These are phyloP conservation scores for Lepilemur septentrionalis DNA, from an alignment of 2,797 vertebrate species.

Conservation along the genomic window DNA sequence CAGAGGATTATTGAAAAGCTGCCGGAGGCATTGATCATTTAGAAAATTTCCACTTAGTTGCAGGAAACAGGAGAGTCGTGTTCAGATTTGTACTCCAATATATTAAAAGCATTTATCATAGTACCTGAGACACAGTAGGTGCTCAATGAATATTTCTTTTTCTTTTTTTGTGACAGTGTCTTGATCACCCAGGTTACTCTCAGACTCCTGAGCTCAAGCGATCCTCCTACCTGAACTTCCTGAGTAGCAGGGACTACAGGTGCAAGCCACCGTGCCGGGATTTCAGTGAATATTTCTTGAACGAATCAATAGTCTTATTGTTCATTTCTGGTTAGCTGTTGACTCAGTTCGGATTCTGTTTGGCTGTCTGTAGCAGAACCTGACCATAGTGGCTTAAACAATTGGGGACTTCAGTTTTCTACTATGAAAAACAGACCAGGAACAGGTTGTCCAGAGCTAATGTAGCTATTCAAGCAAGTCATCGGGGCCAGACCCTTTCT, in stretches of 20 bases:
- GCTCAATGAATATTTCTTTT: not conserved
- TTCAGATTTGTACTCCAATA: not conserved
- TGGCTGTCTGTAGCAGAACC: not conserved
- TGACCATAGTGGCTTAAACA: not conserved
- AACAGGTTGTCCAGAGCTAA: not conserved
- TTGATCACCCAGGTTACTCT: not conserved
- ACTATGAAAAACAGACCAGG: not conserved
- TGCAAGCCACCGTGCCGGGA: not conserved
- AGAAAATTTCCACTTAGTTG: not conserved
- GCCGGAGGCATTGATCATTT: not conserved
- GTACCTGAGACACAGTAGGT: not conserved
- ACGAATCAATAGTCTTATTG: not conserved
- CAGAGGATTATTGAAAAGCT: slow-evolving; percentile 13
- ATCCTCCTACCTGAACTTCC: not conserved
- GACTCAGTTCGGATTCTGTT: not conserved
- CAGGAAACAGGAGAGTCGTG: not conserved
- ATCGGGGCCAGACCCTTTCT: not conserved
- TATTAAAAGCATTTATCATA: not conserved
- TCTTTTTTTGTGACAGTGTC: not conserved
- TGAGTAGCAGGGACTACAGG: not conserved
- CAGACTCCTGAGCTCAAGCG: not conserved
- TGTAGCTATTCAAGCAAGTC: not conserved
- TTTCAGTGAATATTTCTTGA: not conserved
- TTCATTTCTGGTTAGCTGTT: not conserved
- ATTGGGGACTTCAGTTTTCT: not conserved